A percentile compares a stretch with the other conserved stretches of the same genome.
phyloP scores from a whole-genome alignment of 2,113 vertebrate genomes.

The Phylloscopus whistleri region DNA sequence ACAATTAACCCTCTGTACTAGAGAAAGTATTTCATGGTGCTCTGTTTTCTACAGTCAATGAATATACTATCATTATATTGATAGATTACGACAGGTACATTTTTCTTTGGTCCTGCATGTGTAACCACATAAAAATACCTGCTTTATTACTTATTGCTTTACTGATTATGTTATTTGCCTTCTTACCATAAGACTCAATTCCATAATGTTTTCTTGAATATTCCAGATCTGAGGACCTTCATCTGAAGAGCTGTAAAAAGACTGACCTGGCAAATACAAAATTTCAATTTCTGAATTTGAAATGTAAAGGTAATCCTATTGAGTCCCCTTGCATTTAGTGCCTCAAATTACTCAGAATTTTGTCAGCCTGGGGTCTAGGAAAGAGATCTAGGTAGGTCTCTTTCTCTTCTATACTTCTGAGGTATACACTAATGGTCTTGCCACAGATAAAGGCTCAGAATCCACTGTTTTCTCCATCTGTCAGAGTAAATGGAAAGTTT shows the following conservation, averaged over 20 bases:
- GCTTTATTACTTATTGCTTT: background rate
- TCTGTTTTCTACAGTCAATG: background rate
- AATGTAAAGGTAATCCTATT: background rate
- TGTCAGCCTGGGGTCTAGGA: background rate
- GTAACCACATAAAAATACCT: background rate
- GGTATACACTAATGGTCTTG: background rate
- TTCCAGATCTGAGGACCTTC: background rate
- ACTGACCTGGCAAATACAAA: background rate
- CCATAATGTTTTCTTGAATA: background rate
- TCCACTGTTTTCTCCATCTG: background rate
- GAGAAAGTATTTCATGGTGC: background rate
- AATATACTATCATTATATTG: background rate
- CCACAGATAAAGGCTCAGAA: background rate
- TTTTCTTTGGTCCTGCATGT: background rate
- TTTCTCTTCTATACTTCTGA: no score
- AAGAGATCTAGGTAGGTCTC: no score
- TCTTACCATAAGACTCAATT: background rate
- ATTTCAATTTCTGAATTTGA: background rate
- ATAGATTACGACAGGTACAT: background rate
- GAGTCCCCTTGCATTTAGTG: background rate
- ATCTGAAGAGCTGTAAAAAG: background rate
- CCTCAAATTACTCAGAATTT: background rate
- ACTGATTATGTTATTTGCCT: background rate
- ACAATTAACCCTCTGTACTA: background rate
- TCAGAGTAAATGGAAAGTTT: background rate